Base-by-base conservation (phyloP, 1,140 invertebrate species). In the Drosophila arizonae region DNA sequence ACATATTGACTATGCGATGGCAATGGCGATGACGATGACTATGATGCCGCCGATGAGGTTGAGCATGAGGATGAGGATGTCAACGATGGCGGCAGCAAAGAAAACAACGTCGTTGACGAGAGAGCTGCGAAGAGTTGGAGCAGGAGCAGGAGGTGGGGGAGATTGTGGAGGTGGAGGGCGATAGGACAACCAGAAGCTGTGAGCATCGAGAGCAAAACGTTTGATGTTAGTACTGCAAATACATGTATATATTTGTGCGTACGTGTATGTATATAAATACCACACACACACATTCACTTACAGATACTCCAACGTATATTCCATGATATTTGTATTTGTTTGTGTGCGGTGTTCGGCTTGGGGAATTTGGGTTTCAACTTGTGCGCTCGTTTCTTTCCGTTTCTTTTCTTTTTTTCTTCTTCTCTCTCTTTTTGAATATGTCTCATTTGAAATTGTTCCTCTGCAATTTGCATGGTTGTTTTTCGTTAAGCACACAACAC, bases 1-100 rank as follows among this genome's bases (percentile, higher is more conserved):
- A 88, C 84, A 88, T 88, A 88, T 88, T 88, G 84, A 88, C 80
- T 89, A 75, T 88, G 74, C 84, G 70, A 79, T 79, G 68, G 54
- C 62, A 51, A 64, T 55, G 61, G 48, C 60, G 45, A 72, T 60
- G 67, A 10, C 68, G 15, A 48, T 57, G 55, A 6, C 45, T 30
- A 57, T 50, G 64, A 28, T 46, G 50, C 57, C 50, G 55, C 5
- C 70, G 63, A 68, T 56, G 57, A 15, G 39, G 65, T 72, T 61
- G 73, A 61, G 52, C 61, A 77, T 36, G 45, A 30, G 39, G 62
- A 56, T 66, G 63, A 76, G 67, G 79, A 88, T 70, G 78, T 66
- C 82, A 81, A 79, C 71, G 71, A 72, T 64, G 78, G 55, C 79
- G 76, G 76, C 78, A 64, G 60, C 68, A 87, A 88, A 60, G 72